Conservation (phyloP, 2,797 vertebrate genomes). For the Yasuhikotakia modesta region DNA sequence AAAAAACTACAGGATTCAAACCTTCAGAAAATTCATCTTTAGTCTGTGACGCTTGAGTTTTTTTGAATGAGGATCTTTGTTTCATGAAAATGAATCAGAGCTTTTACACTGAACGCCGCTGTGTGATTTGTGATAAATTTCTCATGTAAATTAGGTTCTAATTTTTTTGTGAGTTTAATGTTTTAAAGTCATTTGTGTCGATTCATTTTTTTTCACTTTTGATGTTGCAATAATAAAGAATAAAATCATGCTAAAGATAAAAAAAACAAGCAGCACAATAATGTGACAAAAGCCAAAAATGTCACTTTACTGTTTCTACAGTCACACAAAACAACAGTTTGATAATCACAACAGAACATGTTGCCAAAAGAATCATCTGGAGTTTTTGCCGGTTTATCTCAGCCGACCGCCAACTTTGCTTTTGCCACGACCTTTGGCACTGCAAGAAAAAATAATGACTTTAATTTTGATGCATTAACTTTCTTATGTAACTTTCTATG, state of each 20-base stretch:
- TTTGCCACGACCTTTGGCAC: conserved; percentile 76
- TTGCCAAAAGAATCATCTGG: conserved; percentile 42
- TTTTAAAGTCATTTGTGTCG: too few species aligned
- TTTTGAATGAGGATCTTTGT: too few species aligned
- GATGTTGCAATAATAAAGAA: too few species aligned
- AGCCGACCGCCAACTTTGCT: conserved; percentile 72
- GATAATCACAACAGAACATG: conserved; percentile 21
- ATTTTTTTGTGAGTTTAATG: too few species aligned
- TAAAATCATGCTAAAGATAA: background rate
- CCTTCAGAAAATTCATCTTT: too few species aligned
- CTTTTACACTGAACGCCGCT: too few species aligned
- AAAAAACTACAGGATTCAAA: too few species aligned
- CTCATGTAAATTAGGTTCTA: too few species aligned
- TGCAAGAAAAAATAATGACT: conserved; percentile 56
- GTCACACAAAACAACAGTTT: conserved; percentile 42
- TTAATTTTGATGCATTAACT: background rate
- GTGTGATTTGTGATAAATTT: too few species aligned
- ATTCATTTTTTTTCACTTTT: too few species aligned
- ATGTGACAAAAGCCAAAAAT: conserved; percentile 39
- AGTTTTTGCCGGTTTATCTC: conserved; percentile 55
- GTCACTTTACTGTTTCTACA: conserved; percentile 61
- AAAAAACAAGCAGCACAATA: background rate
- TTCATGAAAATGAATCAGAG: too few species aligned
- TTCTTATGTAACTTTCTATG: background rate
- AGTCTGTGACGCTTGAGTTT: too few species aligned